A percentile compares a stretch with the other conserved stretches of the same genome.
Evolutionary conservation across 1,140 invertebrate species (phyloP).

Genomic region (fruit fly (Drosophila melanogaster)): DNA sequence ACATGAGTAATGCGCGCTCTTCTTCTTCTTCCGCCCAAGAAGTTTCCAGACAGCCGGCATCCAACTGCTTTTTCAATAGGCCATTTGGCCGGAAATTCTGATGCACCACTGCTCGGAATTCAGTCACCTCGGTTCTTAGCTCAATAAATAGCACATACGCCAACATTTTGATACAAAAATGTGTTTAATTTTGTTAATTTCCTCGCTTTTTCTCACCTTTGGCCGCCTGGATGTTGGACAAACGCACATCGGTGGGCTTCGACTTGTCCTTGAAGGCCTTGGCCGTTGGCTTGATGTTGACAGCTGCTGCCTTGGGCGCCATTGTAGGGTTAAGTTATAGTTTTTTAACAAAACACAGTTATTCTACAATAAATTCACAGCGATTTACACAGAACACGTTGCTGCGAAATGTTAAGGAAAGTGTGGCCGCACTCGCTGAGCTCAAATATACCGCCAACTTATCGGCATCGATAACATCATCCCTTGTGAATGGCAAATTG

Average conservation of each 20-base stretch:
- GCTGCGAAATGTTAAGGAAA: slow-evolving; percentile 1
- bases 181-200: slow-evolving; percentile 11
- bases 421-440: slow-evolving; percentile 6
- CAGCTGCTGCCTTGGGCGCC: slow-evolving; percentile 76
- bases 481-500: background rate
- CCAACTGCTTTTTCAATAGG: slow-evolving; percentile 54
- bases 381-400: slow-evolving; percentile 65
- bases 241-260: slow-evolving; percentile 96
- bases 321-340: slow-evolving; percentile 56
- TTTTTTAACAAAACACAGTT: slow-evolving; percentile 42
- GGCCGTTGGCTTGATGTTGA: slow-evolving; percentile 70
- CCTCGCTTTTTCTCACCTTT: slow-evolving; percentile 91
- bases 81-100: slow-evolving; percentile 16
- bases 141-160: slow-evolving; percentile 18
- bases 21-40: slow-evolving; percentile 62
- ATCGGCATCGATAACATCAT: background rate
- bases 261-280: slow-evolving; percentile 93
- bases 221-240: slow-evolving; percentile 98
- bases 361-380: slow-evolving; percentile 51
- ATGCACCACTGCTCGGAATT: background rate
- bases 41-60: slow-evolving; percentile 78
- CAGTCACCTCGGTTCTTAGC: background rate
- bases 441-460: background rate
- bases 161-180: slow-evolving; percentile 1
- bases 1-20: slow-evolving; percentile 71